phyloP scores from a whole-genome alignment of 2,113 vertebrate species.

The Campylomormyrus numenius region DNA sequence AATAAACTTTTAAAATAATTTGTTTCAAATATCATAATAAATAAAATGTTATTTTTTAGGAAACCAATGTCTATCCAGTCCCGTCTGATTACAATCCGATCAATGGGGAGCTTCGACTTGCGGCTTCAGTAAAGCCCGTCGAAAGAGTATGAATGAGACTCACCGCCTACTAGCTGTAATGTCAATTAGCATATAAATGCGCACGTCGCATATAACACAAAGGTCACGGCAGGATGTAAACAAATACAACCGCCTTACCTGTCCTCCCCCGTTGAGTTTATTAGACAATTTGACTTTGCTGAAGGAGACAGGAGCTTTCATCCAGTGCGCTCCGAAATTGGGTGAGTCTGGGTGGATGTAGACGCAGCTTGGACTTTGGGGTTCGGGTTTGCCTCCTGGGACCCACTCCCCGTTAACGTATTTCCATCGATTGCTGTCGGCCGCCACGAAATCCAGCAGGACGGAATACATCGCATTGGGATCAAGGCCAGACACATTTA shows the following conservation, averaged over 20 bases:
- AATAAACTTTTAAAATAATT: background rate
- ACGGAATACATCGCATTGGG: slow-evolving; percentile 73
- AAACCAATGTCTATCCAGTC: background rate
- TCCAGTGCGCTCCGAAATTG: slow-evolving; percentile 73
- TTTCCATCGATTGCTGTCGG: slow-evolving; percentile 72
- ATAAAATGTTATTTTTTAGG: background rate
- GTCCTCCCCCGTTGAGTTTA: slow-evolving; percentile 69
- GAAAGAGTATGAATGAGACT: background rate
- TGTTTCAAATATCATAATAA: background rate
- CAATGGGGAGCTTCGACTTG: background rate
- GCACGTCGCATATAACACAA: background rate
- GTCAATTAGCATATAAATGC: background rate
- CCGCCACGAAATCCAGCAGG: slow-evolving; percentile 67
- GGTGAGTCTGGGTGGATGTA: slow-evolving; percentile 75
- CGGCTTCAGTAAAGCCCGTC: background rate
- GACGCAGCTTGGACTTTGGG: slow-evolving; percentile 71
- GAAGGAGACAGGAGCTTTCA: slow-evolving; percentile 71
- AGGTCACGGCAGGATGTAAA: background rate
- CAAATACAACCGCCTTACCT: slow-evolving; percentile 48
- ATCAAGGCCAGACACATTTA: slow-evolving; percentile 61
- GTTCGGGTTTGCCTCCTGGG: slow-evolving; percentile 67
- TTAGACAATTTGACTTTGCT: slow-evolving; percentile 75
- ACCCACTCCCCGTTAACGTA: slow-evolving; percentile 75
- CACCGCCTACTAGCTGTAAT: background rate
- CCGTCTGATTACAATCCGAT: background rate